A percentile compares a stretch with the other conserved stretches of the same genome.
Conservation (phyloP, 2,113 vertebrate genomes). For the Pedetes capensis region DNA sequence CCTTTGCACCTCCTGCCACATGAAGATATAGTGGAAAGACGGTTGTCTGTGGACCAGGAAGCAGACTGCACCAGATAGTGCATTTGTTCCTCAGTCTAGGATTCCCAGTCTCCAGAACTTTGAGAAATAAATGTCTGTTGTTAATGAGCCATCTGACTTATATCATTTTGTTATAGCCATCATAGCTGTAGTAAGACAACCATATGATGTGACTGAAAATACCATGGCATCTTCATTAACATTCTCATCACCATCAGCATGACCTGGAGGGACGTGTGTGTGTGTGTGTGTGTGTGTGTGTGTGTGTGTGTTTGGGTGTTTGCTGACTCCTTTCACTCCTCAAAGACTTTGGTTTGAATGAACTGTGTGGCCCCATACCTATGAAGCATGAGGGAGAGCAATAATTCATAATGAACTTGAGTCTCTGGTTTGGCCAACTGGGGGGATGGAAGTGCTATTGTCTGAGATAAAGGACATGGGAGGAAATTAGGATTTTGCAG, state of each 20-base stretch:
- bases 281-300: too few relatives aligned
- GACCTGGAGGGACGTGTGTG: too few relatives aligned
- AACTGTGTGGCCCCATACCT: neutral
- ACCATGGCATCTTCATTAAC: too few relatives aligned
- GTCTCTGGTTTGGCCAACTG: neutral
- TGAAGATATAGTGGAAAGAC: neutral
- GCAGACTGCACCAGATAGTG: too few relatives aligned
- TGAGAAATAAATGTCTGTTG: neutral
- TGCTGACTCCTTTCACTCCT: too few relatives aligned
- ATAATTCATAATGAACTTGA: neutral
- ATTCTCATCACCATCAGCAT: too few relatives aligned
- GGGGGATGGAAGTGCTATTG: neutral
- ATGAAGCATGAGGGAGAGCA: neutral
- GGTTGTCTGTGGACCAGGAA: neutral
- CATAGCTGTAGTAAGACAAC: neutral
- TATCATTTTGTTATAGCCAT: neutral
- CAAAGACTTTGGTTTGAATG: neutral
- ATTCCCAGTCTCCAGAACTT: neutral
- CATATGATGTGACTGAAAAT: too few relatives aligned
- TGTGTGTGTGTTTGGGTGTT: too few relatives aligned
- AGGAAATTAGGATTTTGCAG: neutral
- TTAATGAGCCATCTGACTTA: neutral
- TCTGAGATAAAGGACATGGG: accelerated
- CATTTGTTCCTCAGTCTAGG: neutral
- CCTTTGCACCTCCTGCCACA: neutral